Conservation (phyloP, 1,140 invertebrate genomes). For the Cataglyphis hispanica region DNA sequence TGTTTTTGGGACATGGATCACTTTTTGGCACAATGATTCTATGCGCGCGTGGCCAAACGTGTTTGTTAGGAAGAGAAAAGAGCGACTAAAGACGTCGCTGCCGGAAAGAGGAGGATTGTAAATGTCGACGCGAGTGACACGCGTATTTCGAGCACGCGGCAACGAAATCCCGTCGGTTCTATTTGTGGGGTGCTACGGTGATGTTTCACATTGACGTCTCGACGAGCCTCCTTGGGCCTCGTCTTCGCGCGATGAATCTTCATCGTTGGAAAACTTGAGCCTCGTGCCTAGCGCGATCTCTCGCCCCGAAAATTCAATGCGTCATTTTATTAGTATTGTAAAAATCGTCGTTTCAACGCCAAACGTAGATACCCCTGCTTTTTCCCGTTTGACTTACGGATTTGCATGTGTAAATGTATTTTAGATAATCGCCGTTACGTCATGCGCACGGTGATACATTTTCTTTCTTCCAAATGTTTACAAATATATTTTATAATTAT, state of each 20-base stretch:
- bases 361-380: not conserved
- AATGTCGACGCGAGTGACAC: conserved; percentile 74
- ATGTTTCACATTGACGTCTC: conserved; percentile 76
- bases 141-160: conserved; percentile 77
- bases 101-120: conserved; percentile 67
- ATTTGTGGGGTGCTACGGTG: conserved; percentile 71
- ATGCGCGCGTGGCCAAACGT: not conserved
- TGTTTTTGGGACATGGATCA: not conserved
- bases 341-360: conserved; percentile 20
- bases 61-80: conserved; percentile 39
- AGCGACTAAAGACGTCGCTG: conserved; percentile 62
- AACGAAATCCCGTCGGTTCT: conserved; percentile 76
- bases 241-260: conserved; percentile 69
- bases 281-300: conserved; percentile 22
- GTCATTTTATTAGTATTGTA: conserved; percentile 62
- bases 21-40: not conserved
- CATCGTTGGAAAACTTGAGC: conserved; percentile 68
- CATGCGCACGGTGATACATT: not conserved
- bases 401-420: conserved; percentile 4
- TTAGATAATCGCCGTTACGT: not conserved
- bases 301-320: conserved; percentile 27
- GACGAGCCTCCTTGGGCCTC: conserved; percentile 63
- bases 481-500: not conserved
- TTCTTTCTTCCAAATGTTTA: conserved; percentile 3
- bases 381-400: not conserved